Evolutionary conservation across 2,888 invertebrate species (phyloP), one percentile per base, ranked within the genome.

Genomic region (Drosophila rubida): DNA sequence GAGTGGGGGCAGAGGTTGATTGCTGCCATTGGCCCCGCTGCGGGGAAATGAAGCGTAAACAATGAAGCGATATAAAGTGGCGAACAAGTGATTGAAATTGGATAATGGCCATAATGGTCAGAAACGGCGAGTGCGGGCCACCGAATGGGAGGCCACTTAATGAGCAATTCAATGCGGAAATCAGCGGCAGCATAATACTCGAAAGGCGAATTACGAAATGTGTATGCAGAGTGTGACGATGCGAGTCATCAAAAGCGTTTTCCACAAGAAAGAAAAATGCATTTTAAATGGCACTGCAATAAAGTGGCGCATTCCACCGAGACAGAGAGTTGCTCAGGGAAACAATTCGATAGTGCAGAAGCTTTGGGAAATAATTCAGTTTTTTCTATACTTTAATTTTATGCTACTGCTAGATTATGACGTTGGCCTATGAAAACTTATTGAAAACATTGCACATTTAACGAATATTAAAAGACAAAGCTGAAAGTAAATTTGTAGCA

Each of bases 11-110:
- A 44, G 46, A 14, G 27, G 48, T 22, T 57, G 57, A 57, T 57
- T 46, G 48, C 57, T 41, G 6, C 46, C 14, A 45, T 39, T 57
- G 35, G 25, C 27, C 57, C 35, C 42, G 30, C 14, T 37, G 62
- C 22, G 49, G 14, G 49, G 22, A 49, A 58, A 50, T 46, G 63
- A 57, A 65, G 77, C 73, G 80, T 66, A 69, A 69, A 76, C 79
- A 79, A 76, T 80, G 77, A 63, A 76, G 73, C 77, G 61, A 65
- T 65, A 62, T 66, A 83, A 80, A 80, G 82, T 80, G 82, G 69
- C 62, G 62, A 67, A 67, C 69, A 81, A 68, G 67, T 78, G 80
- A 82, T 79, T 82, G 69, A 82, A 85, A 82, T 70, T 80, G 78
- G 78, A 84, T 79, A 83, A 83, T 83, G 69, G 59, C 67, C 67